Base-by-base conservation (phyloP, 2,113 vertebrate species). In the Otis tarda region DNA sequence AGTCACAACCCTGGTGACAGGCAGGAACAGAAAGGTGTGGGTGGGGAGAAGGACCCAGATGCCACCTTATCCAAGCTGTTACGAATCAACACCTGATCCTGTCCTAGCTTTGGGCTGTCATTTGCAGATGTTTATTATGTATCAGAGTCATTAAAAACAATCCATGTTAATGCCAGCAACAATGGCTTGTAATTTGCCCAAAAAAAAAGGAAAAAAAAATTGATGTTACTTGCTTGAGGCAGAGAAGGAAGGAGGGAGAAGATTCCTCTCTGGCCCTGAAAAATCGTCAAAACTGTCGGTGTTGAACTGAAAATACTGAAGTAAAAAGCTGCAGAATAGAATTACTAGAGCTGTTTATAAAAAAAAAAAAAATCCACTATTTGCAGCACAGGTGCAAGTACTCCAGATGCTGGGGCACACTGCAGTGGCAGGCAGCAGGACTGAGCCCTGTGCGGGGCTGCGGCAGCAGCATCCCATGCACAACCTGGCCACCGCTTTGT, bases 101-200 rank as follows among this genome's bases (percentile, higher is more conserved):
- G 52, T 33, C 57, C 59, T 55, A 47, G 49, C 81, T 87, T 56
- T 85, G 74, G 47, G n/a, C n/a, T 39, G 37, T 50, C 37, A 76
- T 65, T 78, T 88, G 75, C 89, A 69, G 59, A 81, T 74, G 37
- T 70, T 87, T 88, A 20, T 69, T 93, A 64, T 31, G 33, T 50
- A 53, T 7, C 31, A 71, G 50, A 86, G 35, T 59, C 22, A 86
- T 41, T 78, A 60, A 89, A 89, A 68, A 35, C 0, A 90, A 83
- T 71, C 49, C 49, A 25, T 16, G 22, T 22, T 25, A 77, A 91
- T 93, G 57, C 22, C 76, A 70, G 83, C 57, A 87, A 37, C n/a
- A 77, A 57, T 15, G 21, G n/a, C 41, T 88, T 78, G 22, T 43
- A 67, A 60, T 87, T 64, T 88, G 56, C 24, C 47, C 43, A 61